Conservation (phyloP, 2,888 invertebrate species). For the Mechanitis mazaeus region DNA sequence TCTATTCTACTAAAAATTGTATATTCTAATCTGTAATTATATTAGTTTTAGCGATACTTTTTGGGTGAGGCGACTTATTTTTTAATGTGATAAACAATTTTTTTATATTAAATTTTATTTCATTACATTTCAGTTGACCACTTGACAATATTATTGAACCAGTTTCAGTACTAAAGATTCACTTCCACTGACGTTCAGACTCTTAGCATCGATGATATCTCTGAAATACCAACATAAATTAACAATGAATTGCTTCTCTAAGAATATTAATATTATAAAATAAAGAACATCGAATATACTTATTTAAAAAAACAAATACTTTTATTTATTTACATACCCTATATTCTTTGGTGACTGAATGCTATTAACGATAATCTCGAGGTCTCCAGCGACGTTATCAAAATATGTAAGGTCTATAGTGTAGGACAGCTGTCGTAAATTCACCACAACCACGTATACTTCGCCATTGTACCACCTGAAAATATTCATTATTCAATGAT, state of each 20-base stretch:
- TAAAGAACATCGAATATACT: not conserved
- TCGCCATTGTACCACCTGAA: constrained; percentile 44
- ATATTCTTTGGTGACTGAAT: constrained; percentile 62
- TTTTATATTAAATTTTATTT: no score
- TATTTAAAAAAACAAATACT: not conserved
- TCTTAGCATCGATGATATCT: constrained; percentile 45
- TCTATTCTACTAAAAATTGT: no score
- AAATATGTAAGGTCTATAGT: constrained; percentile 74
- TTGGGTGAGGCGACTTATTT: no score
- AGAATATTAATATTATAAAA: not conserved
- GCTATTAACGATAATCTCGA: constrained; percentile 70
- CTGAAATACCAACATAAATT: constrained; percentile 49
- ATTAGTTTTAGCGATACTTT: no score
- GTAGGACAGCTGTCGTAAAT: constrained; percentile 72
- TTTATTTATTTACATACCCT: constrained; percentile 60
- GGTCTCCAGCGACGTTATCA: constrained; percentile 55
- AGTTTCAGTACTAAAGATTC: constrained; percentile 65
- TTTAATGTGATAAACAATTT: no score
- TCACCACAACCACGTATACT: constrained; percentile 70
- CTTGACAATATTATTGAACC: constrained; percentile 16
- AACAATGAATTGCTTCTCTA: not conserved
- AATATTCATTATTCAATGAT: constrained; percentile 1
- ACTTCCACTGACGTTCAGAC: constrained; percentile 47
- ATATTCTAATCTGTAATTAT: no score
- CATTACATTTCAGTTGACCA: no score